A percentile compares a stretch with the other conserved stretches of the same genome.
Conservation (phyloP, 2,888 invertebrate genomes). For the Dorcus parallelipipedus region DNA sequence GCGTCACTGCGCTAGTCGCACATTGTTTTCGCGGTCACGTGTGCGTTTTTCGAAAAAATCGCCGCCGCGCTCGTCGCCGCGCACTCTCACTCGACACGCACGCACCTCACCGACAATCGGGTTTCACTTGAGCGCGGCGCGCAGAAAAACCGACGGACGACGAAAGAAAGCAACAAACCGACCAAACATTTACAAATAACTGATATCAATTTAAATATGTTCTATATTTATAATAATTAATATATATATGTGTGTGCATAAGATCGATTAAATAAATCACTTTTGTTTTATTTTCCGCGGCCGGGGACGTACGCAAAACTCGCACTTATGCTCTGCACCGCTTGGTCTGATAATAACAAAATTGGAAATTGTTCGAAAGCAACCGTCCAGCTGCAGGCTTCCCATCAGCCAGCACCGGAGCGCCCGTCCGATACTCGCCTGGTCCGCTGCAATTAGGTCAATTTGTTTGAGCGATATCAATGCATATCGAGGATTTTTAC, state of each 20-base stretch:
- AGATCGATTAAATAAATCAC: constrained; percentile 35
- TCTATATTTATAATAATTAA: constrained; percentile 48
- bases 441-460: constrained; percentile 43
- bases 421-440: background rate
- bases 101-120: background rate
- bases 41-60: background rate
- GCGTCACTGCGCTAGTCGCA: no score
- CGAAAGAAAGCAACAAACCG: background rate
- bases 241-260: constrained; percentile 27
- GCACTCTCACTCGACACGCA: no score
- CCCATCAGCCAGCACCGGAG: no score
- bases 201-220: constrained; percentile 43
- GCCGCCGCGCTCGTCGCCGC: background rate
- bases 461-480: constrained; percentile 39
- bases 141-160: background rate
- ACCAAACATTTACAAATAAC: constrained; percentile 38
- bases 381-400: background rate
- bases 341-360: constrained; percentile 21
- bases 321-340: constrained; percentile 34
- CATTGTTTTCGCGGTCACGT: background rate
- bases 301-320: constrained; percentile 43
- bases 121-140: background rate
- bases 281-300: constrained; percentile 39
- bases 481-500: constrained; percentile 22
- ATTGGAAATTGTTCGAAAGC: constrained; percentile 13